A percentile compares a stretch with the other conserved stretches of the same genome.
These are phyloP conservation scores for Lutjanus campechanus DNA, from an alignment of 2,797 vertebrate genomes.

Conservation along the genomic window DNA sequence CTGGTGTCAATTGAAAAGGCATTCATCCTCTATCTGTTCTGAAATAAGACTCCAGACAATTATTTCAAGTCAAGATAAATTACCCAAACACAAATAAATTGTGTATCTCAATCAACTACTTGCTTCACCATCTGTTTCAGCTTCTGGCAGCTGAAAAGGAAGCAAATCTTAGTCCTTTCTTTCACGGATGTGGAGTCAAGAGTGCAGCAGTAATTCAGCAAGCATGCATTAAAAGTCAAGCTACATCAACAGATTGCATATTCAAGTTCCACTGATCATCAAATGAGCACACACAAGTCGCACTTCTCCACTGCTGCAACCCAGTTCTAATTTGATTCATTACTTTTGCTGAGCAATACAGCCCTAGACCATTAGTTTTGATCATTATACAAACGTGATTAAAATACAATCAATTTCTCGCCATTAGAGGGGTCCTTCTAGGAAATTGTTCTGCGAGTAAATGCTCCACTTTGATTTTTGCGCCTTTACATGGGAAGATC, in stretches of 20 bases:
- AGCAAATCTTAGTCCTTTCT: slow-evolving; percentile 43
- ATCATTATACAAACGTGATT: slow-evolving; percentile 61
- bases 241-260: slow-evolving; percentile 60
- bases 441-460: not conserved
- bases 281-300: slow-evolving; percentile 52
- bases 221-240: slow-evolving; percentile 39
- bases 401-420: slow-evolving; percentile 47
- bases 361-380: slow-evolving; percentile 52
- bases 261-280: slow-evolving; percentile 66
- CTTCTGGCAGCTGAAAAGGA: slow-evolving; percentile 54
- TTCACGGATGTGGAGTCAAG: slow-evolving; percentile 30
- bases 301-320: slow-evolving; percentile 18
- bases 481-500: not conserved
- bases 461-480: not conserved
- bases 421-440: slow-evolving; percentile 7
- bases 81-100: slow-evolving; percentile 57
- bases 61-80: slow-evolving; percentile 59
- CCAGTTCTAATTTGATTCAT: slow-evolving; percentile 54
- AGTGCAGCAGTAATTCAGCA: slow-evolving; percentile 40
- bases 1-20: slow-evolving; percentile 29
- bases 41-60: slow-evolving; percentile 52
- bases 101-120: slow-evolving; percentile 56
- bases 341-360: slow-evolving; percentile 26
- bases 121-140: slow-evolving; percentile 65
- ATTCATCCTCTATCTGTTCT: slow-evolving; percentile 49